Evolutionary conservation across 2,113 vertebrate species (phyloP).

Genomic region (Prionailurus bengalensis): DNA sequence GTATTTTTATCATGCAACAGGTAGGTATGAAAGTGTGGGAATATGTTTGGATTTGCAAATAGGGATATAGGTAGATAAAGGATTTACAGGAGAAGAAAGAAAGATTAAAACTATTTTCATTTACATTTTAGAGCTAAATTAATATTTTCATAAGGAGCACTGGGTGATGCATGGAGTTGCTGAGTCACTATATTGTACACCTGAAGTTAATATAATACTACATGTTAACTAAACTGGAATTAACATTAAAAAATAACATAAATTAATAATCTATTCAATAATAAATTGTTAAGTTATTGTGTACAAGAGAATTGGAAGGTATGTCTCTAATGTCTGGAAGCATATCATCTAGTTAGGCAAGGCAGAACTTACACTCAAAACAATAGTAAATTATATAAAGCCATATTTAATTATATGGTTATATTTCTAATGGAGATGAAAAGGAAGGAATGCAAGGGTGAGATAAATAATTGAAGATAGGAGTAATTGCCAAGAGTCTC

Average conservation of each 20-base stretch:
- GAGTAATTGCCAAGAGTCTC: background rate
- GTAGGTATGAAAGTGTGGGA: background rate
- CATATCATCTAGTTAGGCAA: background rate
- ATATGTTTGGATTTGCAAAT: background rate
- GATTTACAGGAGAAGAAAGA: background rate
- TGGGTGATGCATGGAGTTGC: background rate
- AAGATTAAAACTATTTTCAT: background rate
- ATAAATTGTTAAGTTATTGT: background rate
- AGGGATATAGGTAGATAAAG: background rate
- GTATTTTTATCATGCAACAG: background rate
- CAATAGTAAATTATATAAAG: background rate
- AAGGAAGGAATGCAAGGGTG: background rate
- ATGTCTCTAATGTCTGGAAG: background rate
- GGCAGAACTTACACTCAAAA: background rate
- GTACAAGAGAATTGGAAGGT: background rate
- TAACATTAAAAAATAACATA: background rate
- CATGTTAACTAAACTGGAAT: background rate
- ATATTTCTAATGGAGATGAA: conserved; percentile 21
- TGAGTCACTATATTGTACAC: background rate
- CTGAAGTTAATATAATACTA: background rate
- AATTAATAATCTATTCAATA: background rate
- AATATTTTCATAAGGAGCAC: background rate
- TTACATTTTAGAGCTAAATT: background rate
- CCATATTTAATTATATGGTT: background rate
- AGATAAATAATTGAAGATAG: background rate